Base-by-base conservation (phyloP, 2,888 invertebrate species). In the Tipula unca region DNA sequence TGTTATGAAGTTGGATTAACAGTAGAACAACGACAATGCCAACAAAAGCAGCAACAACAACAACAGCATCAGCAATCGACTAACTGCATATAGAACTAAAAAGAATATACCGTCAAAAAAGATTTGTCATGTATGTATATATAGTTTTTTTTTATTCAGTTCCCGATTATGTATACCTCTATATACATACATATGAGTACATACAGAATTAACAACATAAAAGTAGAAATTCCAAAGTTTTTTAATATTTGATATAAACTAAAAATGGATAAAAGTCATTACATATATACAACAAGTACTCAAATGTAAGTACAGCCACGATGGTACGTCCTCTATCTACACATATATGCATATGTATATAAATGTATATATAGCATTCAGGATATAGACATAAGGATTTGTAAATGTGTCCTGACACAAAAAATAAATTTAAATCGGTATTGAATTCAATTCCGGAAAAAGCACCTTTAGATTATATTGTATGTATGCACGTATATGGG, bases 51-150 rank as follows among this genome's bases (percentile, higher is more conserved):
- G 10, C 10, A 48, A 48, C 48, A 48, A n/a, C 48, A 39, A 39
- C 10, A 48, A 48, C 48, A 17, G 5, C 48, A 69, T 3, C 69
- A 10, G 69, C 69, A 20, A 69, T 69, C 69, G 69, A 69, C 69
- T 69, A 69, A 25, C 6, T 25, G 25, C 25, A 69, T 69, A 54
- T 54, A 39, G n/a, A 54, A 17, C 48, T 17, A 69, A 25, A 69
- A 69, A 69, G 69, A 69, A 25, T 69, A 69, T 69, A 69, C 69
- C 69, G 69, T 69, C 69, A 69, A 69, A 69, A 48, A 69, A 69
- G 69, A 69, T 69, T 69, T 69, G 69, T 69, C 69, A 69, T 69
- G 69, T 69, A 25, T 54, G 39, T n/a, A n/a, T n/a, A n/a, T n/a
- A n/a, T n/a, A n/a, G n/a, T n/a, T n/a, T n/a, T n/a, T 20, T 69